A percentile compares a stretch with the other conserved stretches of the same genome.
phyloP scores from a whole-genome alignment of 2,888 invertebrate species.

The Crossocerus cetratus region DNA sequence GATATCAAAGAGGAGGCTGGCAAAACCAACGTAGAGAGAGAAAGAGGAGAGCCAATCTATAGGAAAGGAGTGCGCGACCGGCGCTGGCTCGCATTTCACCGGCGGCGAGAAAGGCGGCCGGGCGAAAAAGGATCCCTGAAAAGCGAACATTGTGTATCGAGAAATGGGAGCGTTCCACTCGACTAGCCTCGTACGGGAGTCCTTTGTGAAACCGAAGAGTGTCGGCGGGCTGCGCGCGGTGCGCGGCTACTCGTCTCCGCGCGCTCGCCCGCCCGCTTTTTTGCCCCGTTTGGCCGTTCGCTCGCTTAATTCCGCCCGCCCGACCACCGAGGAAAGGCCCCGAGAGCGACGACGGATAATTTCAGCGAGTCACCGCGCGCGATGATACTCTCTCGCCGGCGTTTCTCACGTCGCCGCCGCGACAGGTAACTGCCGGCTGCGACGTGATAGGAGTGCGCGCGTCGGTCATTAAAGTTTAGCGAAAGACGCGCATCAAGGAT shows the following conservation, averaged over 20 bases:
- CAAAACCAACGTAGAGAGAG: background rate
- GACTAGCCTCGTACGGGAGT: conserved; percentile 40
- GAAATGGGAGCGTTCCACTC: conserved; percentile 43
- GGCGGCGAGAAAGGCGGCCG: conserved; percentile 13
- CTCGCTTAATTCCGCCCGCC: conserved; percentile 36
- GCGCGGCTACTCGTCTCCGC: conserved; percentile 24
- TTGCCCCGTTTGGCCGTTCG: too few relatives aligned
- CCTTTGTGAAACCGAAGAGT: conserved; percentile 44
- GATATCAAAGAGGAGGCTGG: background rate
- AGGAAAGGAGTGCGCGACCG: too few relatives aligned
- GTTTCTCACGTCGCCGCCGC: conserved; percentile 54
- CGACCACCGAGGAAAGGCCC: conserved; percentile 10
- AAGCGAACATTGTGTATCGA: conserved; percentile 40
- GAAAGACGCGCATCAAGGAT: background rate
- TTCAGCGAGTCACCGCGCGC: conserved; percentile 62
- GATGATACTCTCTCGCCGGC: conserved; percentile 52
- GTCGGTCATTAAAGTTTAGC: conserved; percentile 48
- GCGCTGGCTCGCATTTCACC: background rate
- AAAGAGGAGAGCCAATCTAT: too few relatives aligned
- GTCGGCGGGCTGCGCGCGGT: conserved; percentile 6
- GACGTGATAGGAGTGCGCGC: conserved; percentile 9
- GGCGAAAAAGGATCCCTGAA: conserved; percentile 11
- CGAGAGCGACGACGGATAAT: conserved; percentile 49
- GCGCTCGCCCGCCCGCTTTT: conserved; percentile 39
- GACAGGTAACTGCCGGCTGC: conserved; percentile 49